A percentile compares a stretch with the other conserved stretches of the same genome.
Conservation (phyloP, 2,797 vertebrate genomes). For the Poeciliopsis turneri region DNA sequence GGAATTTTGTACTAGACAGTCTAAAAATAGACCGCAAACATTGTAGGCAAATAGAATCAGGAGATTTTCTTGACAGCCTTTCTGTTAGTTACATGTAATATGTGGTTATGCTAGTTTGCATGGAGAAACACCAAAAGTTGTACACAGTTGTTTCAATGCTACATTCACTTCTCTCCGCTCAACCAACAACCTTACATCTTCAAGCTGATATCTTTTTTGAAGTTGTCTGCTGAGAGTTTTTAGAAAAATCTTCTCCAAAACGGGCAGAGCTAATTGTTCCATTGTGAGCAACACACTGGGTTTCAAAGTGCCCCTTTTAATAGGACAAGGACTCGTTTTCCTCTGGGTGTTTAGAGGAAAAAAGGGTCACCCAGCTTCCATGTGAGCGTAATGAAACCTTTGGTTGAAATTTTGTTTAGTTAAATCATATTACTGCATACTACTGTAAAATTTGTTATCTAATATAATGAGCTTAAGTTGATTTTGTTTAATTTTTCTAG, state of each 20-base stretch:
- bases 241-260: conserved; percentile 63
- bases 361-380: conserved; percentile 77
- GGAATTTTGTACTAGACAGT: conserved; percentile 51
- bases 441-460: conserved; percentile 36
- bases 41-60: conserved; percentile 38
- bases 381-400: conserved; percentile 69
- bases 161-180: background rate
- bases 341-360: conserved; percentile 80
- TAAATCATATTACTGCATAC: conserved; percentile 30
- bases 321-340: conserved; percentile 86
- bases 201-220: conserved; percentile 17
- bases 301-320: conserved; percentile 84
- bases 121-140: background rate
- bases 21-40: conserved; percentile 65
- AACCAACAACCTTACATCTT: conserved; percentile 6
- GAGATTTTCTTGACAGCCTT: conserved; percentile 29
- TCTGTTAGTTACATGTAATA: conserved; percentile 7
- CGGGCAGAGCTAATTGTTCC: conserved; percentile 75
- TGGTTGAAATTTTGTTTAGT: conserved; percentile 54
- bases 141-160: background rate
- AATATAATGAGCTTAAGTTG: conserved; percentile 34
- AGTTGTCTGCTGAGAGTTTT: conserved; percentile 43
- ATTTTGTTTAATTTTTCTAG: conserved; percentile 28
- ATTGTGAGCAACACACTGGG: conserved; percentile 74
- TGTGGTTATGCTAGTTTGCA: background rate